Conservation (phyloP, 2,113 vertebrate genomes). For the Nerophis lumbriciformis region DNA sequence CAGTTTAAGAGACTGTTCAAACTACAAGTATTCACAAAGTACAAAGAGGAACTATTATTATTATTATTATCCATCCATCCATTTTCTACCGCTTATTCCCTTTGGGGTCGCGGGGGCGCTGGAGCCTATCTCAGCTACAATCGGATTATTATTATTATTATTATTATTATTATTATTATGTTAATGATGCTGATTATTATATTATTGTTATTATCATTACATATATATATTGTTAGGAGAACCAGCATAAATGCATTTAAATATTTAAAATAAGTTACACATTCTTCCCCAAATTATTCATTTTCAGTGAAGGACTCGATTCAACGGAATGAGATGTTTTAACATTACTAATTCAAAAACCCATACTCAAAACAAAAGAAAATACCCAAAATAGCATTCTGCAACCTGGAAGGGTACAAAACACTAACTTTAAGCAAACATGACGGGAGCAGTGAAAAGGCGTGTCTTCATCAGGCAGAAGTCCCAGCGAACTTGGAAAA, state of each 20-base stretch:
- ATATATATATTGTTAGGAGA: not conserved
- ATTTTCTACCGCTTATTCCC: too few species aligned
- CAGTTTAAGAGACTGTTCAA: too few species aligned
- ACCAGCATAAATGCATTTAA: too few species aligned
- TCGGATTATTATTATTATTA: too few species aligned
- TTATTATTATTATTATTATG: too few species aligned
- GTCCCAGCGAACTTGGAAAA: not conserved
- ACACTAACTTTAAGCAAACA: not conserved
- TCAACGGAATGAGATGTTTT: not conserved
- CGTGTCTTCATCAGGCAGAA: slow-evolving; percentile 3
- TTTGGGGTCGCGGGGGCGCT: too few species aligned
- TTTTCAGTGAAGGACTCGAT: not conserved
- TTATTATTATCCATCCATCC: too few species aligned
- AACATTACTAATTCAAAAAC: not conserved
- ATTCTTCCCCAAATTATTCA: not conserved
- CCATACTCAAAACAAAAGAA: not conserved
- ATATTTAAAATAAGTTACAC: not conserved
- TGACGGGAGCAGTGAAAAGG: not conserved
- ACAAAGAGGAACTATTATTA: too few species aligned
- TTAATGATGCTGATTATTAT: too few species aligned
- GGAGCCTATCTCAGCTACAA: too few species aligned
- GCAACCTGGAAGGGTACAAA: not conserved
- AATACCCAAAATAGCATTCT: not conserved
- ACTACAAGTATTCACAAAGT: too few species aligned
- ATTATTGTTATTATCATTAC: too few species aligned